Evolutionary conservation across 2,113 vertebrate genomes (phyloP).

Genomic region (Megaceryle torquata): DNA sequence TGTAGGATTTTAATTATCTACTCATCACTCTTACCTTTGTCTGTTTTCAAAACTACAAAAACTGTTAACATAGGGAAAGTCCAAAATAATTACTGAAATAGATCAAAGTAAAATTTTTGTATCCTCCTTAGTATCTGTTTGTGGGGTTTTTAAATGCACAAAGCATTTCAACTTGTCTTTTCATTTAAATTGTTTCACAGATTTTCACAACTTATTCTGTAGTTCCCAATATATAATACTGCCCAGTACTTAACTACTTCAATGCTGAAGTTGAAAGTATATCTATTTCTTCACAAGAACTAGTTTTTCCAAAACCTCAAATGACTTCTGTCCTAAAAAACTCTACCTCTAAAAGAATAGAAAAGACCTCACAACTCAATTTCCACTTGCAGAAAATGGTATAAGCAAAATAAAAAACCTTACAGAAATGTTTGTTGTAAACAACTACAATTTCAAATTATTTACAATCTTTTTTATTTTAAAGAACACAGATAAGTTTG

Average conservation of each 20-base stretch:
- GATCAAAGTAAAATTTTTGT: background rate
- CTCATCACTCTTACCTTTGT: background rate
- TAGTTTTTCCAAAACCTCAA: background rate
- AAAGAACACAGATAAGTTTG: accelerated
- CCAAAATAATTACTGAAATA: background rate
- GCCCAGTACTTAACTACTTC: background rate
- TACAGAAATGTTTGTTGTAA: background rate
- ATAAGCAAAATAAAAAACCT: background rate
- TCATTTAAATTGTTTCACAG: background rate
- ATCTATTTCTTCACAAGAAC: background rate
- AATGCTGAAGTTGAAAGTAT: background rate
- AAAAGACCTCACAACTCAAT: background rate
- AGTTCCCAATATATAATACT: background rate
- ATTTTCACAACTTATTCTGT: background rate
- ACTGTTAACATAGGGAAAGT: background rate
- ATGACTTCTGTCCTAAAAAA: background rate
- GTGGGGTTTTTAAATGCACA: background rate
- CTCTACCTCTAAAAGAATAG: background rate
- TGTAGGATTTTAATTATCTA: background rate
- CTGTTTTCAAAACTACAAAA: background rate
- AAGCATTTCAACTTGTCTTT: background rate
- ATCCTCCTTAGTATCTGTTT: background rate
- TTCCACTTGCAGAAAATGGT: background rate
- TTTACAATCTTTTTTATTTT: background rate
- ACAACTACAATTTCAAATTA: background rate